Conservation (phyloP, 2,797 vertebrate genomes). For the Cephalopachus bancanus region DNA sequence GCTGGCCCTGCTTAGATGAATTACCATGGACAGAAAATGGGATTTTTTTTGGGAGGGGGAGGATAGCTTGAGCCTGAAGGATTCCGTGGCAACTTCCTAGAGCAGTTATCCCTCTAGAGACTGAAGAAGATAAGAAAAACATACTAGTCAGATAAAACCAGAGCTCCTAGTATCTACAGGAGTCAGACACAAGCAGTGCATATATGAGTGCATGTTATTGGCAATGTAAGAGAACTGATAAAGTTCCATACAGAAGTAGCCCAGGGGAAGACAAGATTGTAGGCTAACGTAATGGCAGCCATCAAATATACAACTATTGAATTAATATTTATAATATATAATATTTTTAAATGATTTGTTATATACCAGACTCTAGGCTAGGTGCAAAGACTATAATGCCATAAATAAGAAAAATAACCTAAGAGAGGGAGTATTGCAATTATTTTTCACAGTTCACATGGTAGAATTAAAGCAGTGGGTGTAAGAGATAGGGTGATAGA, state of each 20-base stretch:
- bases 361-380: neutral
- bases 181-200: neutral
- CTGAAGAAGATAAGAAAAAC: neutral
- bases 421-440: neutral
- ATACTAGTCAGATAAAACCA: neutral
- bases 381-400: neutral
- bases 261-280: neutral
- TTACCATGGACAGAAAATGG: neutral
- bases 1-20: neutral
- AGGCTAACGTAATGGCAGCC: neutral
- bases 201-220: neutral
- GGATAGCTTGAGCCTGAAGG: neutral
- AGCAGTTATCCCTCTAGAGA: neutral
- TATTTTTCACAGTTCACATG: neutral
- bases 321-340: neutral
- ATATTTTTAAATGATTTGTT: neutral
- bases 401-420: neutral
- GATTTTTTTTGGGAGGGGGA: neutral
- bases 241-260: neutral
- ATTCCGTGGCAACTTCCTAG: neutral
- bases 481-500: neutral
- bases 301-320: neutral
- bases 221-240: neutral
- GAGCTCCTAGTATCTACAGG: neutral
- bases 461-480: neutral